Evolutionary conservation across 2,888 invertebrate genomes (phyloP), one percentile per base, ranked within the genome.

Genomic region (Drosophila melanosoma): DNA sequence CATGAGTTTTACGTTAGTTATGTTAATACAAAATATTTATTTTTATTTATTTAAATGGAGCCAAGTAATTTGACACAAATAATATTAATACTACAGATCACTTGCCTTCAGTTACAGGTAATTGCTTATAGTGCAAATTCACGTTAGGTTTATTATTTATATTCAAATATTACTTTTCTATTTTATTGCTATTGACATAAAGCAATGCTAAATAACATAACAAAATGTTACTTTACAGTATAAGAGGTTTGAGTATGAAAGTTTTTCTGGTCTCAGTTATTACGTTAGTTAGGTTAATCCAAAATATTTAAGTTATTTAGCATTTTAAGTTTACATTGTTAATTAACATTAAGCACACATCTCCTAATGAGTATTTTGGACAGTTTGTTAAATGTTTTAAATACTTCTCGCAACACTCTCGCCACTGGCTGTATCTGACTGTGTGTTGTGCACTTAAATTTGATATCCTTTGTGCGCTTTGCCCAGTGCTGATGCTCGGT

Each of bases 391-490:
- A 12, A 29, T n/a, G 17, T n/a, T 51, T 17, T 11, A 15, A 51
- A 59, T 42, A 66, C 20, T 26, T 62, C 10, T 35, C 10, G 40
- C 58, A 35, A 0, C 36, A 20, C 65, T 76, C 76, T 75, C 75
- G 64, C 10, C 17, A 15, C 32, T 38, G 11, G 15, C 49, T 57
- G 35, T 45, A 45, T 57, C 57, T 40, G 65, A 51, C 69, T 59
- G n/a, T 54, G 35, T 65, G 83, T 82, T 84, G 78, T 85, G 86
- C 90, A 83, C 90, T 87, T 90, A 88, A 83, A 87, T 86, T 87
- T 87, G 86, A 90, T 87, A 87, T 87, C 86, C 86, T 90, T 90
- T 87, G 87, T 87, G 83, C 63, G 54, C 52, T 45, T 53, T 64
- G 59, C 65, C 48, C 61, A 54, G 60, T 67, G 71, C 64, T 73